Evolutionary conservation across 53 echinoderm and acorn worm genomes (phyloP), one percentile per base, ranked within the genome.

Genomic region (Echinarachnius parma): DNA sequence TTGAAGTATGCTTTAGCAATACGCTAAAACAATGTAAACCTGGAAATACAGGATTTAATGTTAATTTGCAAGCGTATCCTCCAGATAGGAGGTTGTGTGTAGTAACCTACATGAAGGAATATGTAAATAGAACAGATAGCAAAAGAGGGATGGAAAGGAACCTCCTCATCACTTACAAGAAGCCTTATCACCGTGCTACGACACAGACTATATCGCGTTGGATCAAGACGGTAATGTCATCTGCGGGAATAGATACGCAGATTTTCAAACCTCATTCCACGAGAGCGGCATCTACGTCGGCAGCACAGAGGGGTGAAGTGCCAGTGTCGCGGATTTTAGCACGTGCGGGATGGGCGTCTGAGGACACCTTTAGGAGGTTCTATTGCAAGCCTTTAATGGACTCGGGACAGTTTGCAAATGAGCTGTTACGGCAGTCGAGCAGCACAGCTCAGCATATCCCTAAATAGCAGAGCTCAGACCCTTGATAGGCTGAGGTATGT

Each of bases 231-330:
- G 21, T 65, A 1, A 54, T 82, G 65, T 1, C 18, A 19, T 5
- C 28, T 53, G 75, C 76, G 21, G 82, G 82, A 11, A 19, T 82
- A 0, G 47, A 75, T n/a, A 76, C 55, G 13, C n/a, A 35, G 13
- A 33, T 31, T 5, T 82, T 70, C 65, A 82, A 76, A 32, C 62
- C 82, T 37, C 82, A 82, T 28, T 71, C 71, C 36, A 74, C 46
- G 9, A 46, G 61, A n/a, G n/a, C n/a, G n/a, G n/a, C n/a, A n/a
- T n/a, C n/a, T n/a, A n/a, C n/a, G n/a, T n/a, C n/a, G n/a, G n/a
- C n/a, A n/a, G n/a, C n/a, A n/a, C n/a, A n/a, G n/a, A n/a, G n/a
- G n/a, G n/a, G n/a, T n/a, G n/a, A n/a, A n/a, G n/a, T n/a, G n/a
- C n/a, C n/a, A n/a, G n/a, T n/a, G n/a, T n/a, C n/a, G n/a, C n/a